These are phyloP conservation scores for Pyralis farinalis DNA, from an alignment of 2,888 invertebrate species.

Conservation along the genomic window DNA sequence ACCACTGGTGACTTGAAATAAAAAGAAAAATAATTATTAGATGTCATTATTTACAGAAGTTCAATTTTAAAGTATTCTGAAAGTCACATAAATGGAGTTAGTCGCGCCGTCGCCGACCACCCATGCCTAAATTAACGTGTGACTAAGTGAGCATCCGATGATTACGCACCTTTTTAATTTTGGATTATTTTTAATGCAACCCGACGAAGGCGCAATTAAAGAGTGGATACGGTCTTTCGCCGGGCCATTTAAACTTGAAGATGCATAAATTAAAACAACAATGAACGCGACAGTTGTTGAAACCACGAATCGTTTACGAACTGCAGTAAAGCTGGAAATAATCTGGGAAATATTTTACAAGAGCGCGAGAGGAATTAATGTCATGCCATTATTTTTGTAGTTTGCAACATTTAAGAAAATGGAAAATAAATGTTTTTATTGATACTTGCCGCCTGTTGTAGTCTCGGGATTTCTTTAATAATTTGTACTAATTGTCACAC, in stretches of 20 bases:
- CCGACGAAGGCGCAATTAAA: slow-evolving; percentile 22
- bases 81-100: slow-evolving; percentile 15
- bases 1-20: too few relatives aligned
- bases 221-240: slow-evolving; percentile 31
- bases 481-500: too few relatives aligned
- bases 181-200: slow-evolving; percentile 23
- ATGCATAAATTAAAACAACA: slow-evolving; percentile 24
- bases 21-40: too few relatives aligned
- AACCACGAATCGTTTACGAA: slow-evolving; percentile 16
- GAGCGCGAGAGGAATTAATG: not conserved
- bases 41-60: not conserved
- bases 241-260: slow-evolving; percentile 33
- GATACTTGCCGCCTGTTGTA: not conserved
- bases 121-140: slow-evolving; percentile 47
- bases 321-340: not conserved
- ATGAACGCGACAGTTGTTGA: slow-evolving; percentile 19
- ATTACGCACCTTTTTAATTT: slow-evolving; percentile 41
- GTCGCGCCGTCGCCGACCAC: too few relatives aligned
- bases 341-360: slow-evolving; percentile 2
- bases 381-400: not conserved
- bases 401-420: not conserved
- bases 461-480: too few relatives aligned
- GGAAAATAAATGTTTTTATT: not conserved
- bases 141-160: slow-evolving; percentile 47
- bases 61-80: not conserved